Evolutionary conservation across 2,888 invertebrate species (phyloP), one percentile per base, ranked within the genome.

Genomic region (Troides helena): DNA sequence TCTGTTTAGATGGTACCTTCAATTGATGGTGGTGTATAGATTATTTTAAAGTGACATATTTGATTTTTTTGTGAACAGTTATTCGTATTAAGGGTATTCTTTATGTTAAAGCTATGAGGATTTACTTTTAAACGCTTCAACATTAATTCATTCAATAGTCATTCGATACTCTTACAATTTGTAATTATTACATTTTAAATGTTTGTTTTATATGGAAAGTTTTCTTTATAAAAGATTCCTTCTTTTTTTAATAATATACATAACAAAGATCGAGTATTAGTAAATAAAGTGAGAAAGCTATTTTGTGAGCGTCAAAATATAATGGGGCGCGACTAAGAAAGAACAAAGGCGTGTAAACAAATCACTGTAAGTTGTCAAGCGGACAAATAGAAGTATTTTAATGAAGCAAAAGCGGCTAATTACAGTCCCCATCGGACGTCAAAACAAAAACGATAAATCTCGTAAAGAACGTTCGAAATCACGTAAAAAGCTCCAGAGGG

Each of bases 301-400:
- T 62, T 67, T 58, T 21, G 63, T 63, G 39, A 43, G 18, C 39
- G 62, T 39, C 50, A 46, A 62, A 71, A 69, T 72, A 72, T 71
- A 73, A 72, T 64, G 67, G 60, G 63, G 21, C 43, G 62, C 59
- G 58, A 63, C 73, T 71, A 75, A 73, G 76, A 79, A 81, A 80
- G 80, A 79, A 83, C 80, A 81, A 82, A 81, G 80, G 75, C 74
- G 73, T 74, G 83, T 76, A 78, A 85, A 90, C 87, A 89, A 91
- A 91, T 90, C 87, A 89, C 85, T 72, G 74, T 68, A 69, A 57
- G 76, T 78, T 85, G 88, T 87, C 87, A 82, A 74, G 77, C 75
- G 75, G 79, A 88, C 88, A 83, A 89, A 90, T 86, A 79, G 80
- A 85, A 87, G 79, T 85, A 91, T 91, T 87, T 92, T 92, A 92